Base-by-base conservation (phyloP, 2,888 invertebrate genomes). In the Drosophila atripex region DNA sequence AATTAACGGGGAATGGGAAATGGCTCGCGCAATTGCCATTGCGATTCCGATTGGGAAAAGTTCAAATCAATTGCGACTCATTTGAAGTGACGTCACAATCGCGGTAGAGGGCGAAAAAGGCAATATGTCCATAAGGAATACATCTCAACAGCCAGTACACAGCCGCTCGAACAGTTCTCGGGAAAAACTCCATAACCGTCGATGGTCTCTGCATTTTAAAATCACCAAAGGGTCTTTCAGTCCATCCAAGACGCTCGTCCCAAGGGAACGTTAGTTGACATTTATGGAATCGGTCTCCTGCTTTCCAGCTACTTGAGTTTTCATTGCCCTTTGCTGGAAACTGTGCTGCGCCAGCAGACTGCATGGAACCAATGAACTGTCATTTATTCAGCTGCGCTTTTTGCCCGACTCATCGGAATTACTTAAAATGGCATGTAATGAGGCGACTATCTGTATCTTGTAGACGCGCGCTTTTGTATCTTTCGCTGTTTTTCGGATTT, bases 201-300 rank as follows among this genome's bases (percentile, higher is more conserved):
- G 50, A 55, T 47, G 41, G 54, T 51, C 64, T 72, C 56, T 72
- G 71, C 71, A 71, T 71, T 71, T 71, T 72, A 72, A 71, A 63
- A 38, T 56, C 25, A 21, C 30, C 50, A 72, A 71, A 71, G 71
- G 72, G 72, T 55, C 51, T 61, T 21, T 47, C 50, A 58, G 55
- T 35, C 49, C 63, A 46, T 21, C 39, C 16, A 18, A 18, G 18
- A 39, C 38, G 63, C 70, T 52, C 55, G 38, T 56, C 52, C 55
- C 71, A 55, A 71, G 56, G 71, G 71, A 72, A 72, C 71, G 72
- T 72, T 71, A 72, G 64, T 38, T 18, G 56, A 53, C 71, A 56
- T 71, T 64, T 71, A 71, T 64, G 71, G 71, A 52, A 49, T 38
- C 35, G 38, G 21, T 52, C 55, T 56, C 25, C 35, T 41, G 28